phyloP scores from a whole-genome alignment of 2,113 vertebrate species.

The Dunckerocampus dactyliophorus region DNA sequence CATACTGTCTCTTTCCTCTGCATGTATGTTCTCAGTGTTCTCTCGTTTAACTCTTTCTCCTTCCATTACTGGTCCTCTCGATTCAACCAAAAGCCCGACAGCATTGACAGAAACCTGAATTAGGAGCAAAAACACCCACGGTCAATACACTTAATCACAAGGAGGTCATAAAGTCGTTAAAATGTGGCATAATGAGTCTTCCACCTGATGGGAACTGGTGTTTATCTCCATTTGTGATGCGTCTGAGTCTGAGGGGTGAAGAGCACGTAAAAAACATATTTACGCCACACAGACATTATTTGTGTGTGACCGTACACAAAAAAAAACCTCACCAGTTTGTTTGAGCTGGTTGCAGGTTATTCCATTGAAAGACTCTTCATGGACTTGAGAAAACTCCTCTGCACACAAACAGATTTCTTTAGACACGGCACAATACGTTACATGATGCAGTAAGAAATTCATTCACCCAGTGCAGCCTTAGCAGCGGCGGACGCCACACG shows the following conservation, averaged over 20 bases:
- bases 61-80: conserved; percentile 64
- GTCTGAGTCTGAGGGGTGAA: conserved; percentile 71
- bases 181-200: background rate
- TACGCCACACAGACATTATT: background rate
- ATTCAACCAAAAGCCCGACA: conserved; percentile 67
- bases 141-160: background rate
- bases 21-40: conserved; percentile 49
- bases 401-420: conserved; percentile 9
- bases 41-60: conserved; percentile 69
- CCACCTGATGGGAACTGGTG: conserved; percentile 78
- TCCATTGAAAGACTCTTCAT: conserved; percentile 78
- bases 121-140: background rate
- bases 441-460: background rate
- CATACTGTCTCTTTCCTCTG: conserved; percentile 56
- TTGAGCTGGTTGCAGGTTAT: conserved; percentile 80
- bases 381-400: conserved; percentile 94
- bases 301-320: background rate
- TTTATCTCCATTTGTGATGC: conserved; percentile 82
- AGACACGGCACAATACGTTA: background rate
- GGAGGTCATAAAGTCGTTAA: background rate
- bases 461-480: conserved; percentile 86
- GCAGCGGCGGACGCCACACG: conserved; percentile 91
- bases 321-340: conserved; percentile 70
- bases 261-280: background rate
- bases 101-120: conserved; percentile 71